Percentiles rank a stretch among this genome's conserved stretches.
These are phyloP conservation scores for Artibeus lituratus DNA, from an alignment of 2,797 vertebrate genomes.

Conservation along the genomic window DNA sequence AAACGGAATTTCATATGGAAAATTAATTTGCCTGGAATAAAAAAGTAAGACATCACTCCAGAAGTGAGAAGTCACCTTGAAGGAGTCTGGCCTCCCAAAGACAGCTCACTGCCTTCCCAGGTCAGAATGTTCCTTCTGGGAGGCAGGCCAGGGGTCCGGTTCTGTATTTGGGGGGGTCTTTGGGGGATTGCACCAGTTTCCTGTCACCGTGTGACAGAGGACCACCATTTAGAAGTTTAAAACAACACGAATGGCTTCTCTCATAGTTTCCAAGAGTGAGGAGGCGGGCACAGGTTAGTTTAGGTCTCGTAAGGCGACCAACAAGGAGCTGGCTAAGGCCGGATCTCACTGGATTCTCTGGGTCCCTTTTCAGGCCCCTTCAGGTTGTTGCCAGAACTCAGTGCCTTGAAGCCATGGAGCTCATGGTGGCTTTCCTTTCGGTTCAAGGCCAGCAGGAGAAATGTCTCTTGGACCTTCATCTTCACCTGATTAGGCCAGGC, in stretches of 20 bases:
- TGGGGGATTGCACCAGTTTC: not conserved
- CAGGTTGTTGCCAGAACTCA: not conserved
- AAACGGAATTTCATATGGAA: conserved; percentile 81
- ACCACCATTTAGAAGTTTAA: not conserved
- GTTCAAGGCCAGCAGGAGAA: not conserved
- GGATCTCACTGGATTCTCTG: not conserved
- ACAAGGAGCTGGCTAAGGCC: too few relatives aligned
- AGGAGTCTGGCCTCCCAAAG: not conserved
- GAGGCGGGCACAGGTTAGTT: fast-evolving
- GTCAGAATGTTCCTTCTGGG: not conserved
- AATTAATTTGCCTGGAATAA: conserved; percentile 81
- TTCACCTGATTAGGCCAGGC: not conserved
- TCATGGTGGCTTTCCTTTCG: fast-evolving
- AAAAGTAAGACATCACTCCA: conserved; percentile 67
- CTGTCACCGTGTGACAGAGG: not conserved
- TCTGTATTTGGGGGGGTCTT: not conserved
- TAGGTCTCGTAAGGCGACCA: not conserved
- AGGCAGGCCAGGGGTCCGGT: too few relatives aligned
- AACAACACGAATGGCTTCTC: not conserved
- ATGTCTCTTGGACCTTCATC: fast-evolving
- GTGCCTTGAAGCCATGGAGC: not conserved
- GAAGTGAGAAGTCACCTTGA: conserved; percentile 36
- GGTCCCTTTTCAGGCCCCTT: not conserved
- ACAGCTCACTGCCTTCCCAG: not conserved
- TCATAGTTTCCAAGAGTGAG: not conserved